phyloP scores from a whole-genome alignment of 2,797 vertebrate genomes.

The Phoxinus dragarum region DNA sequence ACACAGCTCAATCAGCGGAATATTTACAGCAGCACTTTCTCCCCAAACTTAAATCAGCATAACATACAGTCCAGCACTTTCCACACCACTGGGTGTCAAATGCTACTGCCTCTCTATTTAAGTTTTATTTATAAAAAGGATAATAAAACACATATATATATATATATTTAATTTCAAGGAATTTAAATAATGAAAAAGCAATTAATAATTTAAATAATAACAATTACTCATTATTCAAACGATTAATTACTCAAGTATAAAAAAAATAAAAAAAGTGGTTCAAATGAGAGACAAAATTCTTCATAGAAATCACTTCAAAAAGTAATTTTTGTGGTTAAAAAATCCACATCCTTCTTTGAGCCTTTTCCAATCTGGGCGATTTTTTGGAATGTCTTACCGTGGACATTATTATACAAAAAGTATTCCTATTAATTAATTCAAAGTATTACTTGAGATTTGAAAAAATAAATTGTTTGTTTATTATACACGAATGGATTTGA shows the following conservation, averaged over 20 bases:
- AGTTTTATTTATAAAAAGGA: neutral
- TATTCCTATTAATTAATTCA: neutral
- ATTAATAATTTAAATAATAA: neutral
- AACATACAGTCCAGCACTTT: conserved; percentile 25
- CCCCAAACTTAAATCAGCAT: neutral
- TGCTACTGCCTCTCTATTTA: neutral
- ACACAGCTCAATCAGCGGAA: neutral
- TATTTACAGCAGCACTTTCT: conserved; percentile 67
- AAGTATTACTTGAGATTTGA: neutral
- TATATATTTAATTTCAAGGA: neutral
- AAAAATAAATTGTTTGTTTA: neutral
- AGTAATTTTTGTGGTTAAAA: neutral
- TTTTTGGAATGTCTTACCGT: neutral
- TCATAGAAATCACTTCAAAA: neutral
- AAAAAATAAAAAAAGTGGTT: neutral
- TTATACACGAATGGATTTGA: neutral
- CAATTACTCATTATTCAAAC: neutral
- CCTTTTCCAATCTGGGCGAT: neutral
- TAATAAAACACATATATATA: neutral
- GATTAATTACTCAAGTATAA: neutral
- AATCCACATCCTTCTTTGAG: neutral
- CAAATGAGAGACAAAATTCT: neutral
- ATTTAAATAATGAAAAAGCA: neutral
- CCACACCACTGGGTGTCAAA: neutral
- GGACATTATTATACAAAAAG: neutral